These are phyloP conservation scores for Rotaria socialis DNA, from an alignment of 2,888 invertebrate genomes.

Conservation along the genomic window DNA sequence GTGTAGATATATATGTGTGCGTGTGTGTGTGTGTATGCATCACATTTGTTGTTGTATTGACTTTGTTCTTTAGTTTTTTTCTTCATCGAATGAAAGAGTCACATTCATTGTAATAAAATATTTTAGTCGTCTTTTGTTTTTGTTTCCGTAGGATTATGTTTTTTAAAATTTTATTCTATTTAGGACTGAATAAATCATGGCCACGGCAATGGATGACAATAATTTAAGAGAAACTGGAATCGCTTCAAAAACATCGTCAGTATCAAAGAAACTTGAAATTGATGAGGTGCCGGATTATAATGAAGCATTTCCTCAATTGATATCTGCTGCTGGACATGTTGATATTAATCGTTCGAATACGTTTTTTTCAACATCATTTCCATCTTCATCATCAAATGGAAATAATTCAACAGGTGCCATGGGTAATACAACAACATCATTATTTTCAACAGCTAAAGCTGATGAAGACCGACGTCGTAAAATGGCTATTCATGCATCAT, in stretches of 20 bases:
- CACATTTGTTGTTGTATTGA: slow-evolving; percentile 8
- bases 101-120: slow-evolving; percentile 13
- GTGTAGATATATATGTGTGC: background rate
- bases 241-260: background rate
- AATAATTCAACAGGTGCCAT: slow-evolving; percentile 32
- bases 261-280: background rate
- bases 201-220: background rate
- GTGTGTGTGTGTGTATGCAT: background rate
- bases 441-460: background rate
- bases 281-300: slow-evolving; percentile 21
- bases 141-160: background rate
- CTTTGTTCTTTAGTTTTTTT: background rate
- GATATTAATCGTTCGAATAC: background rate
- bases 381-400: background rate
- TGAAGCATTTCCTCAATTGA: slow-evolving; percentile 25
- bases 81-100: background rate
- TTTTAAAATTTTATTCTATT: background rate
- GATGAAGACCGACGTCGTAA: slow-evolving; percentile 6
- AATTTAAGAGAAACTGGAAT: background rate
- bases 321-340: background rate
- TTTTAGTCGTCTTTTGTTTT: background rate
- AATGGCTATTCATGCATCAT: slow-evolving; percentile 31
- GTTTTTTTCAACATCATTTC: background rate
- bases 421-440: slow-evolving; percentile 10
- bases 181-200: slow-evolving; percentile 2